phyloP scores from a whole-genome alignment of 2,113 vertebrate species.

The Cyanoderma ruficeps region DNA sequence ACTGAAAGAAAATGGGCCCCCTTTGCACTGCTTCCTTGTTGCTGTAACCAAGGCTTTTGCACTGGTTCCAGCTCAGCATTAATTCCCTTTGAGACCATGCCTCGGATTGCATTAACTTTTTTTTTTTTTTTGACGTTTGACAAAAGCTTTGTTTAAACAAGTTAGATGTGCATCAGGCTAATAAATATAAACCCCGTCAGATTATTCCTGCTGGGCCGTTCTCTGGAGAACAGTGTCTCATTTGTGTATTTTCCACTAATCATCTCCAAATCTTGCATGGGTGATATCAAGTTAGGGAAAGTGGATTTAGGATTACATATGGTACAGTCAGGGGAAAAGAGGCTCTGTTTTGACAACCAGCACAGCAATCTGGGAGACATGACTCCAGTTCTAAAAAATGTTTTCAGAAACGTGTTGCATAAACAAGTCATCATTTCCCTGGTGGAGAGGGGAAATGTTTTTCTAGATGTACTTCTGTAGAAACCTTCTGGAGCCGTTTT shows the following conservation, averaged over 20 bases:
- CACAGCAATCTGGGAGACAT: constrained; percentile 57
- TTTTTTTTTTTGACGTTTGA: background rate
- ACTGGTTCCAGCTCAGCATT: constrained; percentile 9
- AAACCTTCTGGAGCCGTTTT: background rate
- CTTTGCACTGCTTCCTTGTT: background rate
- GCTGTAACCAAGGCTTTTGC: constrained; percentile 1
- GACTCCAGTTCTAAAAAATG: constrained; percentile 65
- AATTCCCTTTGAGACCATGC: constrained; percentile 51
- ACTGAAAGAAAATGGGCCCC: background rate
- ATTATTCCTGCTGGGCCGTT: background rate
- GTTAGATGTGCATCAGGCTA: constrained; percentile 43
- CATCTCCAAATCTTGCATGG: constrained; percentile 25
- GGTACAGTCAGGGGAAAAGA: constrained; percentile 38
- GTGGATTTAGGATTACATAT: constrained; percentile 40
- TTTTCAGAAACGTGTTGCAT: constrained; percentile 64
- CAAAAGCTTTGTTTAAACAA: constrained; percentile 55
- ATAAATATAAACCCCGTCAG: constrained; percentile 11
- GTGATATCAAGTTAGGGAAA: constrained; percentile 50
- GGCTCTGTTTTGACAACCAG: constrained; percentile 67
- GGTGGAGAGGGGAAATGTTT: constrained; percentile 24
- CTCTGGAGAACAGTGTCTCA: constrained; percentile 43
- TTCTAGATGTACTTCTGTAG: constrained; percentile 12
- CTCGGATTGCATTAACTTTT: constrained; percentile 19
- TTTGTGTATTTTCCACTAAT: constrained; percentile 55
- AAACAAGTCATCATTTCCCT: constrained; percentile 66